These are phyloP conservation scores for Acanthaster planci DNA, from an alignment of 35 echinoderm and acorn worm genomes.

Conservation along the genomic window DNA sequence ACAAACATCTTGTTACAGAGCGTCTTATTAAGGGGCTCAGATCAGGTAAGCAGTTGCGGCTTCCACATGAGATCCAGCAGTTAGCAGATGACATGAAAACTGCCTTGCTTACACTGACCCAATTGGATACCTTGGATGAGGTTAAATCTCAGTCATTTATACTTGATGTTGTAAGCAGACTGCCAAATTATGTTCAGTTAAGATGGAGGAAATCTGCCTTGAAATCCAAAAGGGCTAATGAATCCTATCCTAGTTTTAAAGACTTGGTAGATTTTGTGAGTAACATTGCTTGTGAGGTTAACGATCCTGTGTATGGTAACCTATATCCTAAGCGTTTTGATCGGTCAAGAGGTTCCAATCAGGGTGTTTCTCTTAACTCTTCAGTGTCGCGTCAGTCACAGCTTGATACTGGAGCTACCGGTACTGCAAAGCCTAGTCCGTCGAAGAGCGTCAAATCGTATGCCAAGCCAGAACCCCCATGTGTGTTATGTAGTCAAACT, in stretches of 20 bases:
- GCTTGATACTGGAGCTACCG: neutral
- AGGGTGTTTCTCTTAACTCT: slow-evolving; percentile 8
- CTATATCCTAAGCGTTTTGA: slow-evolving; percentile 39
- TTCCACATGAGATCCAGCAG: no score
- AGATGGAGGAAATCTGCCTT: slow-evolving; percentile 34
- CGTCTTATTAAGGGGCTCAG: no score
- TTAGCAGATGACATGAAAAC: no score
- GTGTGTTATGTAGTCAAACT: slow-evolving; percentile 43
- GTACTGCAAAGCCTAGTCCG: neutral
- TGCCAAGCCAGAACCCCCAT: slow-evolving; percentile 40
- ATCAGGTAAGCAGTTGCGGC: no score
- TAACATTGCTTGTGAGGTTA: slow-evolving; percentile 13
- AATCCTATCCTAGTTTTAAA: slow-evolving; percentile 19
- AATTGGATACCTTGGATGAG: no score
- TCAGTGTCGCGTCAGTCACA: neutral
- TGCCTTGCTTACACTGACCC: no score
- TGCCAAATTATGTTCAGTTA: neutral
- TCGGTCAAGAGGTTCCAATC: neutral
- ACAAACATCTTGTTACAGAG: no score
- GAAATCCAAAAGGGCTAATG: slow-evolving; percentile 1
- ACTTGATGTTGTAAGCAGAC: slow-evolving; percentile 17
- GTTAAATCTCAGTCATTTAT: slow-evolving; percentile 29
- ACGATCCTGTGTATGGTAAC: slow-evolving; percentile 38
- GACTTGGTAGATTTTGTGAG: neutral
- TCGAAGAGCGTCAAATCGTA: neutral